phyloP scores from a whole-genome alignment of 2,888 invertebrate species.

The Limnephilus rhombicus region DNA sequence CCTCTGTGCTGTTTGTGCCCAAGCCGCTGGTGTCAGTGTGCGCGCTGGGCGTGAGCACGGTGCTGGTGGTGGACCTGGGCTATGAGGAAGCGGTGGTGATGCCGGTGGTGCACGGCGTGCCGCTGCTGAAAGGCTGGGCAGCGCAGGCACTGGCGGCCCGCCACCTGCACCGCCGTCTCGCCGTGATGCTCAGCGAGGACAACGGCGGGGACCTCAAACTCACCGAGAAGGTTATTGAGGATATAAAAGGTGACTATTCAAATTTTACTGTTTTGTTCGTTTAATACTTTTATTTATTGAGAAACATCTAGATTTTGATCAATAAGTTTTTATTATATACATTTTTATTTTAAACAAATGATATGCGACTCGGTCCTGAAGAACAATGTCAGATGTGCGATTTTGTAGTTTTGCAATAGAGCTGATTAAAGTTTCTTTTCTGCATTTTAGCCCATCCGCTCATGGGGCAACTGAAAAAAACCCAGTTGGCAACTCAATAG shows the following conservation, averaged over 20 bases:
- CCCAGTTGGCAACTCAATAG: too few species aligned
- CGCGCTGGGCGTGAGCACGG: slow-evolving; percentile 89
- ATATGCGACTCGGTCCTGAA: too few species aligned
- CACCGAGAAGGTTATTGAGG: slow-evolving; percentile 81
- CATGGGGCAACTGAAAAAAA: too few species aligned
- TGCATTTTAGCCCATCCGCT: too few species aligned
- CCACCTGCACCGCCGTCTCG: slow-evolving; percentile 82
- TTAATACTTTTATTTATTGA: neutral
- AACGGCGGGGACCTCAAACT: slow-evolving; percentile 75
- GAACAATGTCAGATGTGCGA: too few species aligned
- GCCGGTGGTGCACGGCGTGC: slow-evolving; percentile 92
- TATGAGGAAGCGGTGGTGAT: slow-evolving; percentile 89
- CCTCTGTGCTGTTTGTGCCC: slow-evolving; percentile 89
- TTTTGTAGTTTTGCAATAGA: too few species aligned
- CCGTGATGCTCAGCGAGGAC: slow-evolving; percentile 74
- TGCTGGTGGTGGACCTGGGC: slow-evolving; percentile 92
- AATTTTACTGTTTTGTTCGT: neutral
- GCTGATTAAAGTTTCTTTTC: too few species aligned
- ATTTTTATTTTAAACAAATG: too few species aligned
- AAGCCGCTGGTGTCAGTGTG: slow-evolving; percentile 90
- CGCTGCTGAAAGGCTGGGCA: slow-evolving; percentile 91
- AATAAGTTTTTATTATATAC: too few species aligned
- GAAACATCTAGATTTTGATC: too few species aligned
- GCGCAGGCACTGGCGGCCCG: slow-evolving; percentile 87
- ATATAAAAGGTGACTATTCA: slow-evolving; percentile 81